Percentiles rank a stretch among this genome's conserved stretches.
phyloP scores from a whole-genome alignment of 1,140 invertebrate genomes.

The Paraescarpia echinospica region DNA sequence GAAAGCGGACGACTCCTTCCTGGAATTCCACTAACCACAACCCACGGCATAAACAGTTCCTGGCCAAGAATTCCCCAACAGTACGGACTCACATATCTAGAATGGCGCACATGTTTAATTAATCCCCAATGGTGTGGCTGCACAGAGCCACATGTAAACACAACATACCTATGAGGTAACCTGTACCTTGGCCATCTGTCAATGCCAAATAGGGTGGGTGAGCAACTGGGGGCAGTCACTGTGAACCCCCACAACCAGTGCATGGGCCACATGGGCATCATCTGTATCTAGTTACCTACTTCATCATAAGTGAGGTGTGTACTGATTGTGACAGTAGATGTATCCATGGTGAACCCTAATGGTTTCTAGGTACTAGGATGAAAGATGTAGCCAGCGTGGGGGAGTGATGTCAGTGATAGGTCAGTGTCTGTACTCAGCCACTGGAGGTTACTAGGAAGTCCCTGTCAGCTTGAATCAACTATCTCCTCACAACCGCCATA shows the following conservation, averaged over 20 bases:
- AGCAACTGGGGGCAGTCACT: neutral
- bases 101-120: neutral
- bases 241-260: neutral
- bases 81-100: neutral
- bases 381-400: neutral
- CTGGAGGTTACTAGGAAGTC: neutral
- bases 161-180: neutral
- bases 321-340: neutral
- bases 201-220: neutral
- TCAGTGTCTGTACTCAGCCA: constrained; percentile 12
- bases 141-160: neutral
- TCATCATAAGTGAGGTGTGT: neutral
- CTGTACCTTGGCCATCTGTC: neutral
- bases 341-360: neutral
- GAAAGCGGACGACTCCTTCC: neutral
- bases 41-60: neutral
- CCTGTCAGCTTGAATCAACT: neutral
- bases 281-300: neutral
- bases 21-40: neutral
- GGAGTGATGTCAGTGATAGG: neutral
- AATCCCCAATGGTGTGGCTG: neutral
- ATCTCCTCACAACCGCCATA: neutral
- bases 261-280: neutral
- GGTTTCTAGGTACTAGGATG: neutral
- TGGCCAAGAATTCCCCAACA: neutral